phyloP scores from a whole-genome alignment of 1,140 invertebrate genomes.

The Laupala kohalensis region DNA sequence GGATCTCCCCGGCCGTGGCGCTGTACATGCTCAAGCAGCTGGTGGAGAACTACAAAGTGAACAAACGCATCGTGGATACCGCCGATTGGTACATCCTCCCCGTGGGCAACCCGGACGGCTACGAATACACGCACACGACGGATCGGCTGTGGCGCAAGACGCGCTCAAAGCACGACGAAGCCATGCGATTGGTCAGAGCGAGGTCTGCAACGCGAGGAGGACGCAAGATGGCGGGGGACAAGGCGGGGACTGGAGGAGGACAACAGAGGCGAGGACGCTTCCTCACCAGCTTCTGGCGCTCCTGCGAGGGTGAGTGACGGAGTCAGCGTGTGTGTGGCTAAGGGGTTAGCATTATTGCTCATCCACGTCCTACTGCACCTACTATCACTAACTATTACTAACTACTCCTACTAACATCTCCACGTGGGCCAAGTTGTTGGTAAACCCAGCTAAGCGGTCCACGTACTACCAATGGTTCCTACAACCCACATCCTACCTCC shows the following conservation, averaged over 20 bases:
- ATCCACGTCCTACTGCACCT: no score
- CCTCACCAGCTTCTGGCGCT: not conserved
- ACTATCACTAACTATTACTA: no score
- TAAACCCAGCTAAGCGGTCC: no score
- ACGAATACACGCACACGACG: slow-evolving; percentile 60
- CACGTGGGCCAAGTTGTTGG: no score
- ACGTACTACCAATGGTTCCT: no score
- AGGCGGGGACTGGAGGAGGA: not conserved
- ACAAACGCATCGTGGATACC: slow-evolving; percentile 51
- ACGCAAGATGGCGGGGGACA: not conserved
- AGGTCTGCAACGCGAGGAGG: not conserved
- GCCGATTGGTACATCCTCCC: slow-evolving; percentile 76
- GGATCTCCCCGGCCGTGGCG: slow-evolving; percentile 78
- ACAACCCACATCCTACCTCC: no score
- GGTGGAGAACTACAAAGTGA: slow-evolving; percentile 52
- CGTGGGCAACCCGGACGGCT: slow-evolving; percentile 76
- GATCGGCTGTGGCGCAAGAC: slow-evolving; percentile 76
- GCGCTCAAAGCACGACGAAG: slow-evolving; percentile 27
- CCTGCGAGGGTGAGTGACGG: not conserved
- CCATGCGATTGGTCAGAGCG: no score
- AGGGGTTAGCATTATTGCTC: no score
- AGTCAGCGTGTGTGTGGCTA: no score
- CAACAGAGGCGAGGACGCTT: not conserved
- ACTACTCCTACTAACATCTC: no score
- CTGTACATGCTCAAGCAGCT: slow-evolving; percentile 71